A percentile compares a stretch with the other conserved stretches of the same genome.
Conservation (phyloP, 2,797 vertebrate genomes). For the Rallus crepitans region DNA sequence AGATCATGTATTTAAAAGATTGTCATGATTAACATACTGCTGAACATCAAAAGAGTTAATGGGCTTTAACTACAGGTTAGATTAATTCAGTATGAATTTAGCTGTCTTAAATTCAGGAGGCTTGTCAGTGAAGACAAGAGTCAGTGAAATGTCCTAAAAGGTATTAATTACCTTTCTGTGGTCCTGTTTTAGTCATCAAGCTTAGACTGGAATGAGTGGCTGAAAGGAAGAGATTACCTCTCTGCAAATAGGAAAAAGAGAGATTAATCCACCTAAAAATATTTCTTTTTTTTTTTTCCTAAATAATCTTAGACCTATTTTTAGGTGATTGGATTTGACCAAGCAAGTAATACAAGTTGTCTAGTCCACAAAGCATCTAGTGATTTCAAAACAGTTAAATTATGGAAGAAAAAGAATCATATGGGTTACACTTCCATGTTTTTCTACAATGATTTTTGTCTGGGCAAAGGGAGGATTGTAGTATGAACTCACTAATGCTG, state of each 20-base stretch:
- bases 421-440: neutral
- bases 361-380: neutral
- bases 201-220: neutral
- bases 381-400: neutral
- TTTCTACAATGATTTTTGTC: neutral
- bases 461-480: neutral
- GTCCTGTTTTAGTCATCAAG: neutral
- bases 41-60: constrained; percentile 49
- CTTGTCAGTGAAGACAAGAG: neutral
- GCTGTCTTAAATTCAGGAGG: neutral
- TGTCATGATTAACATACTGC: constrained; percentile 43
- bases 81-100: neutral
- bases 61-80: constrained; percentile 36
- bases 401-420: neutral
- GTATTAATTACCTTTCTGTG: neutral
- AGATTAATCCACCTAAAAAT: neutral
- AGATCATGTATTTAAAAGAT: constrained; percentile 41
- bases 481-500: neutral
- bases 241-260: neutral
- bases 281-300: neutral
- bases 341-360: neutral
- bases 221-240: neutral
- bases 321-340: neutral
- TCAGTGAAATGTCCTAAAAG: neutral
- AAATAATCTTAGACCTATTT: neutral